Conservation (phyloP, 1,140 invertebrate species). For the Helicoverpa armigera region DNA sequence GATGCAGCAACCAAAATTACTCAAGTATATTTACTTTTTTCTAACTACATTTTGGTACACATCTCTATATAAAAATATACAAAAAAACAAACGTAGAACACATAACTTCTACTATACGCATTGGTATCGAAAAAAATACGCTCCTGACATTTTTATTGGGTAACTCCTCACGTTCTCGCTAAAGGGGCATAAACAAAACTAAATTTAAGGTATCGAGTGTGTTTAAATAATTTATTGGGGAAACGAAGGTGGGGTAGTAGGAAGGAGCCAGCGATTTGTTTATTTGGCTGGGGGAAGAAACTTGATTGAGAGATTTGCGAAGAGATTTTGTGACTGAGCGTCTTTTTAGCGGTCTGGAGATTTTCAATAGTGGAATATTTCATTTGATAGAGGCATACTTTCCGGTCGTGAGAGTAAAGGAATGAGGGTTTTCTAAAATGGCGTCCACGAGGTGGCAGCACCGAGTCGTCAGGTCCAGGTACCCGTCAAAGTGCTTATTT, state of each 20-base stretch:
- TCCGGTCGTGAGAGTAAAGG: no score
- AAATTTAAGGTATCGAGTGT: slow-evolving; percentile 55
- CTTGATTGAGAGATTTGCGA: not conserved
- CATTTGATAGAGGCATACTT: no score
- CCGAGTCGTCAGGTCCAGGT: no score
- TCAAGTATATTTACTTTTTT: no score
- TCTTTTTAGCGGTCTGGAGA: no score
- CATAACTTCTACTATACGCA: slow-evolving; percentile 11
- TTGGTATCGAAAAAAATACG: slow-evolving; percentile 14
- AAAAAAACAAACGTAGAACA: slow-evolving; percentile 35
- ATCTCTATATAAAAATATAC: not conserved
- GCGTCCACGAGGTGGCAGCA: no score
- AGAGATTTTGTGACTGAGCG: no score
- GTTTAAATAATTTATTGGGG: slow-evolving; percentile 52
- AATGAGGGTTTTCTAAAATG: no score
- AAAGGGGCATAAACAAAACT: slow-evolving; percentile 52
- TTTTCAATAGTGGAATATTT: no score
- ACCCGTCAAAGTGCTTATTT: no score
- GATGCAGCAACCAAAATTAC: no score
- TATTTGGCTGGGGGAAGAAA: not conserved
- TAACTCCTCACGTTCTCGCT: slow-evolving; percentile 39
- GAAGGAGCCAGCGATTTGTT: not conserved
- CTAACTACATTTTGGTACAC: no score
- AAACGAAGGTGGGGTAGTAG: not conserved
- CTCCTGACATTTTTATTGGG: slow-evolving; percentile 50